Evolutionary conservation across 53 echinoderm and acorn worm species (phyloP), one percentile per base, ranked within the genome.

Genomic region (Hippasteria phrygiana): DNA sequence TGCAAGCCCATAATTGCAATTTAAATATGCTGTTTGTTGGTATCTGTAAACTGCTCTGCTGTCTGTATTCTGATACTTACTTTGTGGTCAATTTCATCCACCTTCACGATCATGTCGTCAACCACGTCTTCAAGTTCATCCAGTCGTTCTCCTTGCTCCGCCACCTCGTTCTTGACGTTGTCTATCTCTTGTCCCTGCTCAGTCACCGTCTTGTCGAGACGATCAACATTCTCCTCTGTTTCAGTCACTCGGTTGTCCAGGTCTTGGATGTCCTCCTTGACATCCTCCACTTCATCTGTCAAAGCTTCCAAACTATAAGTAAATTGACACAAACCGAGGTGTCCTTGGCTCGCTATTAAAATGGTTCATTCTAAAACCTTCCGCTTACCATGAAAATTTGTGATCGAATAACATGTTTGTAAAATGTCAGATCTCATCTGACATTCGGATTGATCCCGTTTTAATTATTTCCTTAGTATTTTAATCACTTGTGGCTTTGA

Each of bases 81-180:
- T 88, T 97, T 97, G 65, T 93, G 92, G 64, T 95, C 97, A 2
- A 97, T 97, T 82, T 97, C 97, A 27, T 97, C 97, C 18, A 97
- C 97, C 62, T 93, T 97, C 38, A 82, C 90, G 9, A 93, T 88
- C 11, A 88, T 91, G 24, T 97, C 95, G 69, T 95, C 97, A 9
- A 97, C 97, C 39, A 91, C 93, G 32, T 93, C 93, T 71, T 97
- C 87, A 50, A 97, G 55, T 26, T 92, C 90, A 12, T 92, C 95
- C n/a, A 97, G 67, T 37, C 87, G 77, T 75, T 97, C 90, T n/a
- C 95, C 97, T 59, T 95, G 97, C 40, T 93, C 95, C 27, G 56
- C 59, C 55, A 95, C 93, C 37, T 95, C 94, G 64, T 87, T 91
- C 85, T 94, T 91, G 9, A 96, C 94, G 56, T 93, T 91, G 26